Conservation (phyloP, 92 coral and sea anemone species). For the Bergia puertoricense region DNA sequence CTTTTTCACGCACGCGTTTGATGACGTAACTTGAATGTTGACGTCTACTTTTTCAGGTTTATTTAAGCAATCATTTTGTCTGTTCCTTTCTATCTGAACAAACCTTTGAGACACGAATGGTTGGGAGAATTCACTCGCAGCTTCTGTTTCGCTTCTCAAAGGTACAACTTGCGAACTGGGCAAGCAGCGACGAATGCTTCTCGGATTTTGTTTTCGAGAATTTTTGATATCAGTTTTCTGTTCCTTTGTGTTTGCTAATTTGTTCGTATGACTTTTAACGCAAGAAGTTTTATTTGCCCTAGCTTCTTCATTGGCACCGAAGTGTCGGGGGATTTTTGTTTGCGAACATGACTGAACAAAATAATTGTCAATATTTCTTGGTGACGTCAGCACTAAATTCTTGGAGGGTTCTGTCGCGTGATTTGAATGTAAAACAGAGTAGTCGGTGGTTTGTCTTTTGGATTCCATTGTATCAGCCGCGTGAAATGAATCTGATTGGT, state of each 20-base stretch:
- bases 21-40: conserved; percentile 7
- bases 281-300: not conserved
- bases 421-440: not conserved
- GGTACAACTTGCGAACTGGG: not conserved
- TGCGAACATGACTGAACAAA: not conserved
- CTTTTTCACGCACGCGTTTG: not conserved
- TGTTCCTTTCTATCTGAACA: not conserved
- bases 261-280: not conserved
- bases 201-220: not conserved
- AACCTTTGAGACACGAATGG: not conserved
- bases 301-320: not conserved
- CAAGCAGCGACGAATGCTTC: not conserved
- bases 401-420: not conserved
- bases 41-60: conserved; percentile 14
- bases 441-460: not conserved
- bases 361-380: not conserved
- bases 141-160: not conserved
- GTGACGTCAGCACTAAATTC: not conserved
- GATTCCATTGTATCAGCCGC: not conserved
- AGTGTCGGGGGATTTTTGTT: not conserved
- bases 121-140: not conserved
- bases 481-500: not conserved
- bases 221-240: not conserved
- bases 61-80: not conserved
- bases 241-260: not conserved